phyloP scores from a whole-genome alignment of 2,113 vertebrate species.

The Colius striatus region DNA sequence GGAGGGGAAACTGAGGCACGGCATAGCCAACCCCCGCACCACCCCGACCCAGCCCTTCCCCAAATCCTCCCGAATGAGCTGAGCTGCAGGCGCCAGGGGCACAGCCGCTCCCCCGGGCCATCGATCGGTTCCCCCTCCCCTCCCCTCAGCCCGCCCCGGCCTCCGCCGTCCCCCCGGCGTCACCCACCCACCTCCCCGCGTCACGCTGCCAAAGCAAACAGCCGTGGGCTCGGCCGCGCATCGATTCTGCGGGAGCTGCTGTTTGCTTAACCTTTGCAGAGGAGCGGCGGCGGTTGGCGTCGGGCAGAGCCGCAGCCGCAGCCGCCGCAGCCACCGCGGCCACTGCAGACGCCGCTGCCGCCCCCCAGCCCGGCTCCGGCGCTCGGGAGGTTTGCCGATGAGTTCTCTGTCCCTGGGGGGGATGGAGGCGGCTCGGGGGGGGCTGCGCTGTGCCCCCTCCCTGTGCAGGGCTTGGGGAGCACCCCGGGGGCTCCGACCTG shows the following conservation, averaged over 20 bases:
- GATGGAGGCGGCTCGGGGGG: neutral
- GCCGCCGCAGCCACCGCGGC: neutral
- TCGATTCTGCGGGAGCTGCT: slow-evolving; percentile 75
- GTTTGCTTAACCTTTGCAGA: slow-evolving; percentile 83
- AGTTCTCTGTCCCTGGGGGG: neutral
- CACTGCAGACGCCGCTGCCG: fast-evolving
- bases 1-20: neutral
- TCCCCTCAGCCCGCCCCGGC: neutral
- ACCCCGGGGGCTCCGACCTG: neutral
- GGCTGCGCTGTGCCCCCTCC: neutral
- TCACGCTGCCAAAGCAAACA: slow-evolving; percentile 78
- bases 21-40: fast-evolving
- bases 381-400: fast-evolving
- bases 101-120: neutral
- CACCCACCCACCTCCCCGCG: neutral
- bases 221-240: slow-evolving; percentile 59
- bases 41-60: neutral
- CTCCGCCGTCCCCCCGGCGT: neutral
- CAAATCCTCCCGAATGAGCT: neutral
- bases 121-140: neutral
- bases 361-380: too few relatives aligned
- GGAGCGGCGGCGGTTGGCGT: slow-evolving; percentile 1
- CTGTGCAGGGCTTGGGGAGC: neutral
- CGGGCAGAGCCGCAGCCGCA: neutral
- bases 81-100: fast-evolving